Conservation (phyloP, 23 tunicate species). For the Ciona savignyi region DNA sequence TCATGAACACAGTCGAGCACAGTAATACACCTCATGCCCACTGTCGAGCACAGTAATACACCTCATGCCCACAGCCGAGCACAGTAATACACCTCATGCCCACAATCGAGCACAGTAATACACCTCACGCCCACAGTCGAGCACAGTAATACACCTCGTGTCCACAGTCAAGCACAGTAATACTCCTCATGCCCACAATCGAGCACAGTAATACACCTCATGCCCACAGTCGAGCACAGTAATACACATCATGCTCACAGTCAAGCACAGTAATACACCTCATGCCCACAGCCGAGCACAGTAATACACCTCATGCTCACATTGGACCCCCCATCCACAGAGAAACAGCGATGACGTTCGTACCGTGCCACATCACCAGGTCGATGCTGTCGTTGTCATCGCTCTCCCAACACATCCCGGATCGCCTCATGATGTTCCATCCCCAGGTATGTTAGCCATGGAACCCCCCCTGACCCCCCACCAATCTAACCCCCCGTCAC, state of each 20-base stretch:
- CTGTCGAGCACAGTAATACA: too few relatives aligned
- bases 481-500: not conserved
- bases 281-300: too few relatives aligned
- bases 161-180: too few relatives aligned
- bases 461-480: not conserved
- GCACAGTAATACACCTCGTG: too few relatives aligned
- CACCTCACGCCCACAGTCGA: not conserved
- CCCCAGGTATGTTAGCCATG: too few relatives aligned
- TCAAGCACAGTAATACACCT: too few relatives aligned
- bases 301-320: not conserved
- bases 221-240: not conserved
- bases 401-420: constrained; percentile 49
- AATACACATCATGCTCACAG: too few relatives aligned
- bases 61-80: too few relatives aligned
- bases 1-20: too few relatives aligned
- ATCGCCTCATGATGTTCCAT: not conserved
- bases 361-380: constrained; percentile 51
- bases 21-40: too few relatives aligned
- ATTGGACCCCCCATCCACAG: constrained; percentile 5
- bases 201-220: not conserved
- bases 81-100: not conserved
- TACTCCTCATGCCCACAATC: too few relatives aligned
- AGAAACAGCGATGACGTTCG: constrained; percentile 47
- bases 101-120: not conserved
- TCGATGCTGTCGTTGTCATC: constrained; percentile 75